phyloP scores from a whole-genome alignment of 1,140 invertebrate species.

The Drosophila guanche region DNA sequence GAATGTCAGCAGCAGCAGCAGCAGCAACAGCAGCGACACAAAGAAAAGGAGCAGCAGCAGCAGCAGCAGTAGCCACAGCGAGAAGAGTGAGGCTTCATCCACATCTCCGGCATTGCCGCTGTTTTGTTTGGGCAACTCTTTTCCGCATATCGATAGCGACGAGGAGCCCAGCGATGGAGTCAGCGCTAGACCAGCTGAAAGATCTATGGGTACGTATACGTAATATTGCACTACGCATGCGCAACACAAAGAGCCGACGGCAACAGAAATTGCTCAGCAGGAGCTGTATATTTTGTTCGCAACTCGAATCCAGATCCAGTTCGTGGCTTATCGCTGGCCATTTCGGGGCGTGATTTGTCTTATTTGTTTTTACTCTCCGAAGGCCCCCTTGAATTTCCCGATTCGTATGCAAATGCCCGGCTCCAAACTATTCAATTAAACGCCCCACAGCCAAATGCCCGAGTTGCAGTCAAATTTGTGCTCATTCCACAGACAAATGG shows the following conservation, averaged over 20 bases:
- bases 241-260: constrained; percentile 16
- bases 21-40: constrained; percentile 25
- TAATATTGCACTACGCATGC: constrained; percentile 73
- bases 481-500: constrained; percentile 18
- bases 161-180: constrained; percentile 87
- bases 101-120: constrained; percentile 83
- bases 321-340: constrained; percentile 52
- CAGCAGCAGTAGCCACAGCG: constrained; percentile 29
- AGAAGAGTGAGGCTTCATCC: constrained; percentile 39
- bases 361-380: constrained; percentile 57
- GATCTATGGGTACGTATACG: constrained; percentile 65
- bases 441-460: constrained; percentile 66
- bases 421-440: constrained; percentile 77
- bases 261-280: constrained; percentile 20
- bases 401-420: constrained; percentile 62
- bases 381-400: neutral
- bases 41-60: constrained; percentile 30
- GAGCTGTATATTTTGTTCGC: constrained; percentile 14
- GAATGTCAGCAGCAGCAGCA: constrained; percentile 24
- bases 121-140: constrained; percentile 88
- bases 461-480: constrained; percentile 44
- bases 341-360: constrained; percentile 68
- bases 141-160: constrained; percentile 89
- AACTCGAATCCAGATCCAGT: constrained; percentile 27
- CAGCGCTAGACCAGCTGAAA: constrained; percentile 82